These are phyloP conservation scores for Procambarus clarkii DNA, from an alignment of 1,140 invertebrate species.

Conservation along the genomic window DNA sequence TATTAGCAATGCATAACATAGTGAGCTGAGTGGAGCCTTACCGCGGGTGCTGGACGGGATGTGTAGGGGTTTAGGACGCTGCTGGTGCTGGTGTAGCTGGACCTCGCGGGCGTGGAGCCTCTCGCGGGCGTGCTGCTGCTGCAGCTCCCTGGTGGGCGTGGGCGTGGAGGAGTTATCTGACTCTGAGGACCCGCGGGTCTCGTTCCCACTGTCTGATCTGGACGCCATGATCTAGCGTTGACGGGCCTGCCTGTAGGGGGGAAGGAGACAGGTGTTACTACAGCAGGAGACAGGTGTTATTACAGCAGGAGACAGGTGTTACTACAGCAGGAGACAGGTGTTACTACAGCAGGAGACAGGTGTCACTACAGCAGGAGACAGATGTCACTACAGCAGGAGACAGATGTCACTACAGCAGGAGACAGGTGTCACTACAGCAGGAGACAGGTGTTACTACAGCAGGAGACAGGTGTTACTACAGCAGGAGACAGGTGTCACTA, in stretches of 20 bases:
- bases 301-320: too few relatives aligned
- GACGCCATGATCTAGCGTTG: constrained; percentile 59
- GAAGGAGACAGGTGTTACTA: neutral
- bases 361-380: too few relatives aligned
- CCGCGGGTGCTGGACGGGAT: constrained; percentile 28
- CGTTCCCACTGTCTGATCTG: constrained; percentile 71
- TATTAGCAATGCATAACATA: too few relatives aligned
- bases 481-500: too few relatives aligned
- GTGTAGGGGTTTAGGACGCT: constrained; percentile 35
- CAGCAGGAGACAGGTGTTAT: too few relatives aligned
- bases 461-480: too few relatives aligned
- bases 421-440: too few relatives aligned
- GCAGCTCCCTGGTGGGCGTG: constrained; percentile 44
- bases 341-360: too few relatives aligned
- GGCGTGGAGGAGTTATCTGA: constrained; percentile 69
- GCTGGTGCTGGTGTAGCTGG: constrained; percentile 38
- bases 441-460: too few relatives aligned
- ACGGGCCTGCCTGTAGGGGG: constrained; percentile 7
- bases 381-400: too few relatives aligned
- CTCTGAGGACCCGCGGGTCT: constrained; percentile 71
- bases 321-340: too few relatives aligned
- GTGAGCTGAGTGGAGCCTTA: neutral
- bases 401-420: too few relatives aligned
- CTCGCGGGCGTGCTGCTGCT: constrained; percentile 21
- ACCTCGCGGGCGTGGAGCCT: constrained; percentile 17